A percentile compares a stretch with the other conserved stretches of the same genome.
These are phyloP conservation scores for Lontra canadensis DNA, from an alignment of 2,113 vertebrate species.

Conservation along the genomic window DNA sequence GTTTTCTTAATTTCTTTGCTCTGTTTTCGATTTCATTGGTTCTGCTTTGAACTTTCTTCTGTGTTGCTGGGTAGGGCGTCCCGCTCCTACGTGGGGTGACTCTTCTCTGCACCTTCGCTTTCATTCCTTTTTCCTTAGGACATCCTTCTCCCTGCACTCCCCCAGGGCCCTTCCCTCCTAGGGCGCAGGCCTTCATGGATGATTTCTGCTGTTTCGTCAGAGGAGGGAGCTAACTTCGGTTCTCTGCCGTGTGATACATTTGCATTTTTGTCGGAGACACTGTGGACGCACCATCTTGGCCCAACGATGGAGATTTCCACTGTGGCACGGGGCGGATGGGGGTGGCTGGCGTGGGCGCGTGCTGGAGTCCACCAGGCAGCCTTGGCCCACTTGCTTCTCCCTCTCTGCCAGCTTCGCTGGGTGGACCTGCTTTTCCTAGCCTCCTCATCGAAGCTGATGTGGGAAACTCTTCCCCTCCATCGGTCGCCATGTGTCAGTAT, in stretches of 20 bases:
- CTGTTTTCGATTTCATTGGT: not conserved
- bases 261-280: not conserved
- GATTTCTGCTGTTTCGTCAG: not conserved
- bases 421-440: not conserved
- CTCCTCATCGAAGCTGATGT: not conserved
- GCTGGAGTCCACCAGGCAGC: not conserved
- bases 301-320: not conserved
- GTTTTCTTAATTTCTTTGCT: not conserved
- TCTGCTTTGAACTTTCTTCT: not conserved
- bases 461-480: not conserved
- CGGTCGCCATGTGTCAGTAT: not conserved
- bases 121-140: not conserved
- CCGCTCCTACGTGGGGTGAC: not conserved
- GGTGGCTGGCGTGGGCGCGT: rapidly evolving
- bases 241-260: not conserved
- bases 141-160: no score
- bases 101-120: not conserved
- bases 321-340: rapidly evolving
- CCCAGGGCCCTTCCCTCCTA: rapidly evolving
- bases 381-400: not conserved
- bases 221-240: not conserved
- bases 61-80: not conserved
- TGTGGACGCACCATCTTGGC: not conserved
- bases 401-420: no score
- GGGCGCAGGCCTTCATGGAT: not conserved